Evolutionary conservation across 2,888 invertebrate genomes (phyloP).

Genomic region (Tigriopus californicus): DNA sequence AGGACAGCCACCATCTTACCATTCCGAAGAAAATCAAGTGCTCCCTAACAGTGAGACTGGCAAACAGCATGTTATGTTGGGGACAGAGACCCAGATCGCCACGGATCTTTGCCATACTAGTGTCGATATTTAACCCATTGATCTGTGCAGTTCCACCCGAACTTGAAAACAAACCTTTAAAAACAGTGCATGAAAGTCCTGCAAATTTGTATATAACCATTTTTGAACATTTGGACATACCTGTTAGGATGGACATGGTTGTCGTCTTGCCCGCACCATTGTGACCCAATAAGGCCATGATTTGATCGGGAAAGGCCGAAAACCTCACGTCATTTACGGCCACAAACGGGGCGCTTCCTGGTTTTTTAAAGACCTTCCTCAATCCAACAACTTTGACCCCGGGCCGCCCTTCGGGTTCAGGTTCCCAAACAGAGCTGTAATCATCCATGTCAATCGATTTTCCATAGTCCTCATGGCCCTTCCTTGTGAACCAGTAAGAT

Average conservation of each 20-base stretch:
- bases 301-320: slow-evolving; percentile 55
- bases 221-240: no score
- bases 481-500: no score
- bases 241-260: slow-evolving; percentile 75
- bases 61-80: slow-evolving; percentile 67
- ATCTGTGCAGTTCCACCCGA: slow-evolving; percentile 48
- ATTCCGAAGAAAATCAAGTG: slow-evolving; percentile 63
- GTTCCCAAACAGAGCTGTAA: slow-evolving; percentile 33
- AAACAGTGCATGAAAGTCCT: no score
- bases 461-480: no score
- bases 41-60: slow-evolving; percentile 58
- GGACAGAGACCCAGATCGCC: slow-evolving; percentile 59
- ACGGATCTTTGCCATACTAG: slow-evolving; percentile 42
- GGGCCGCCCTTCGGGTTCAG: slow-evolving; percentile 32
- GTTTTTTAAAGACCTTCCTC: slow-evolving; percentile 34
- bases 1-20: slow-evolving; percentile 26
- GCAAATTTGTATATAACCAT: no score
- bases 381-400: slow-evolving; percentile 38
- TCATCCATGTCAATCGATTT: no score
- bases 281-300: slow-evolving; percentile 63
- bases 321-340: neutral
- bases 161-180: slow-evolving; percentile 50
- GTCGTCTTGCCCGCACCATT: slow-evolving; percentile 89
- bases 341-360: neutral
- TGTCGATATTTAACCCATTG: slow-evolving; percentile 47